These are phyloP conservation scores for Haemorhous mexicanus DNA, from an alignment of 2,113 vertebrate genomes.

Conservation along the genomic window DNA sequence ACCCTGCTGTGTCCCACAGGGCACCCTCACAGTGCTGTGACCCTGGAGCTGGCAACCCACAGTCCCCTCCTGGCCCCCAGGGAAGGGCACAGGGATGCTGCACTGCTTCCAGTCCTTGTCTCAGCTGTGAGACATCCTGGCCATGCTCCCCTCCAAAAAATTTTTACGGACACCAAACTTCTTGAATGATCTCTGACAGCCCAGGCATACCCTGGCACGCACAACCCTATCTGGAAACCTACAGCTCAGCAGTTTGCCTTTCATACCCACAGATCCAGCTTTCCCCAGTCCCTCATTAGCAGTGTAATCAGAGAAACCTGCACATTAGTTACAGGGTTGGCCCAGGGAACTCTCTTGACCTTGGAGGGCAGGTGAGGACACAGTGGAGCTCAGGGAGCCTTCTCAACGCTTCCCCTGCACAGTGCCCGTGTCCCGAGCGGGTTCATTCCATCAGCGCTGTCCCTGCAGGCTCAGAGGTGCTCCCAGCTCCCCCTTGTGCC, in stretches of 20 bases:
- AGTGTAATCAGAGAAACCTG: slow-evolving; percentile 8
- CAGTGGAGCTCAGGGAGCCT: not conserved
- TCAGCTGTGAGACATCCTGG: not conserved
- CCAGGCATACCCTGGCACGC: not conserved
- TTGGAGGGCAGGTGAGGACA: not conserved
- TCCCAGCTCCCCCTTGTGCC: not conserved
- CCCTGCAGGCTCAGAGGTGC: not conserved
- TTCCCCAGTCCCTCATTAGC: not conserved
- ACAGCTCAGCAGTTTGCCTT: not conserved
- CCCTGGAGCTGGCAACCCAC: not conserved
- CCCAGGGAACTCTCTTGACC: not conserved
- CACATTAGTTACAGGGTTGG: not conserved
- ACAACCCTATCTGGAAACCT: not conserved
- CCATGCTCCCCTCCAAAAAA: not conserved
- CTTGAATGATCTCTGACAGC: not conserved
- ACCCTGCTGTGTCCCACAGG: accelerated
- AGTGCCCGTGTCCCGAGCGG: accelerated
- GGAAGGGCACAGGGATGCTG: not conserved
- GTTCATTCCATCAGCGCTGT: not conserved
- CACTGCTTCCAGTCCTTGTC: not conserved
- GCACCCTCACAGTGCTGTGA: accelerated
- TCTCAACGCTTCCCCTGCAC: not conserved
- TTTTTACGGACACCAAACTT: not conserved
- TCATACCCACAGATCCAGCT: not conserved
- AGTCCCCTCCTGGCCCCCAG: not conserved